phyloP scores from a whole-genome alignment of 2,888 invertebrate genomes.

The Mycalesis mineus region DNA sequence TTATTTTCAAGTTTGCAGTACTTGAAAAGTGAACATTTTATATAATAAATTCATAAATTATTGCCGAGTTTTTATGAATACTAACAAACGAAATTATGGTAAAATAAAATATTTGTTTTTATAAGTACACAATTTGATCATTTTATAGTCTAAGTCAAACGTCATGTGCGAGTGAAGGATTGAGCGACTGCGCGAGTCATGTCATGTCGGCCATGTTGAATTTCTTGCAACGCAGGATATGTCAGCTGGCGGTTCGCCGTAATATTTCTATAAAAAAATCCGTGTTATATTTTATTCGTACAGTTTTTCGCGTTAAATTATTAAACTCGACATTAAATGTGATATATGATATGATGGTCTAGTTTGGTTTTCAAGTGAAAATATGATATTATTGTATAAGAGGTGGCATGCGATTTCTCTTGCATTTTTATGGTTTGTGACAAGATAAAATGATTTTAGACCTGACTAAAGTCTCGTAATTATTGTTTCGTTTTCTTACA shows the following conservation, averaged over 20 bases:
- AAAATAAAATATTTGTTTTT: not conserved
- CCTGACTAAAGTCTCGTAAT: conserved; percentile 52
- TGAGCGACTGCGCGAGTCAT: conserved; percentile 36
- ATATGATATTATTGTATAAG: conserved; percentile 66
- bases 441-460: conserved; percentile 66
- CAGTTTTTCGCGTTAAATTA: conserved; percentile 46
- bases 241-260: conserved; percentile 74
- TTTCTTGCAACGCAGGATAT: conserved; percentile 77
- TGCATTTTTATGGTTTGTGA: conserved; percentile 75
- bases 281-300: conserved; percentile 52
- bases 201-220: conserved; percentile 72
- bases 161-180: conserved; percentile 60
- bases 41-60: not conserved
- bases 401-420: conserved; percentile 74
- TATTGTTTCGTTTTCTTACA: conserved; percentile 53
- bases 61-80: not conserved
- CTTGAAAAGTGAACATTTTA: not conserved
- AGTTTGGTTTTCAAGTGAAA: conserved; percentile 52
- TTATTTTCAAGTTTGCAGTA: not conserved
- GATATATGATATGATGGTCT: conserved; percentile 40
- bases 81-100: not conserved
- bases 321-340: conserved; percentile 36
- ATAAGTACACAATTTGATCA: conserved; percentile 15
- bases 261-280: conserved; percentile 58
- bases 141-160: conserved; percentile 38